Evolutionary conservation across 2,797 vertebrate genomes (phyloP), one percentile per base, ranked within the genome.

Genomic region (Acropternis orthonyx): DNA sequence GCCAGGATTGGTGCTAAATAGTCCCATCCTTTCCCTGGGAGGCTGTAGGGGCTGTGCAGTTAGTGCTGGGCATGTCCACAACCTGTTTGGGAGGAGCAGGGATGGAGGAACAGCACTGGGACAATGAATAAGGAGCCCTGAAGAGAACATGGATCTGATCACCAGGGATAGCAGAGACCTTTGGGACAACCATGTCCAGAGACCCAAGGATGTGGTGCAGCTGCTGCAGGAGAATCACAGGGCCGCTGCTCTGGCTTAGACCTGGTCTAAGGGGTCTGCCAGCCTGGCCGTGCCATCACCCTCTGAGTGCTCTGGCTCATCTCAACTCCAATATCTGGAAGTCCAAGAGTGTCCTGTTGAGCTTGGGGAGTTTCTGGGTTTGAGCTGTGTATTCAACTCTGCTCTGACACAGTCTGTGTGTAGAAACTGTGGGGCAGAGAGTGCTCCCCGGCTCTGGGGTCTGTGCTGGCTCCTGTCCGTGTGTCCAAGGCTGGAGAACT

Each of bases 51-150:
- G 8, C 26, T 30, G 48, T 76, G 34, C 65, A 18, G 4, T 37
- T 7, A 4, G 48, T 51, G 28, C 48, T 2, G 2, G 56, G 44
- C 8, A 44, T 18, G 6, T 59, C 51, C 67, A 16, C 21, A 43
- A 5, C 51, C 34, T 39, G 16, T 14, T 14, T 48, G 27, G 36
- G 32, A 78, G 67, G 15, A 93, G 55, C 39, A 74, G 61, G 24
- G 46, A 19, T 51, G 54, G 62, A 80, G 54, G 34, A 11, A 6
- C 4, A 11, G 39, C 0, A 0, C 41, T 54, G 39, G 12, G 7
- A 7, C 22, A 66, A 51, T 3, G 34, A 58, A 15, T 7, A 24
- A 27, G 43, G n/a, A 84, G 17, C 14, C 19, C 37, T 46, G n/a
- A 28, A 14, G 61, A 34, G 36, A 75, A 43, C 2, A 0, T 54